Base-by-base conservation (phyloP, 2,113 vertebrate genomes). In the Sinocyclocheilus anophthalmus region DNA sequence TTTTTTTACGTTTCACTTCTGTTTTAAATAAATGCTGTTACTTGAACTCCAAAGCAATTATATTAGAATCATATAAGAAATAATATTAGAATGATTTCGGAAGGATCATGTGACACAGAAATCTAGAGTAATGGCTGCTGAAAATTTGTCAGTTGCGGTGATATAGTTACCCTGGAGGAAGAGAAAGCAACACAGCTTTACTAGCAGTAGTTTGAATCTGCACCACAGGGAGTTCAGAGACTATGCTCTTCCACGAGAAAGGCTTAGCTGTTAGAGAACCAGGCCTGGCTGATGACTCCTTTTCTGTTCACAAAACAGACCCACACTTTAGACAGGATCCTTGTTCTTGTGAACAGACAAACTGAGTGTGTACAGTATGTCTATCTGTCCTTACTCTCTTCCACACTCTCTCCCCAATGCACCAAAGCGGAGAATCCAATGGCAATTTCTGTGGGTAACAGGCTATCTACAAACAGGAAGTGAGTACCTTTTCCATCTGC, bases 351-450 rank as follows among this genome's bases (percentile, higher is more conserved):
- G 14, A 77, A 59, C 30, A 53, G 20, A 76, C 75, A 75, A 73
- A 75, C 30, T 2, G 37, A 5, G 53, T 82, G 73, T 57, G 50
- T 53, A 20, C 18, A 70, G 59, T 42, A 13, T 24, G 45, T 76
- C 22, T 24, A 20, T 48, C 33, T 87, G 59, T 16, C 75, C 69
- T 88, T 91, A 87, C 85, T 90, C 90, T 96, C 94, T 92, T 96
- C 95, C 88, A 82, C 91, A 78, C 85, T 86, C 30, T 93, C 94
- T 87, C 93, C 93, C 96, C 96, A 97, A 82, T 53, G 91, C 9
- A 96, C 93, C 88, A 98, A 88, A 6, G 94, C 95, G 90, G 97
- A 99, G 92, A 97, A 96, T 77, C 94, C 95, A 91, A 99, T 93
- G 88, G 98, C 92, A 16, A 99, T 96, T 92, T 97, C 94, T 79